phyloP scores from a whole-genome alignment of 1,140 invertebrate genomes.

The Stegodyphus mimosarum region DNA sequence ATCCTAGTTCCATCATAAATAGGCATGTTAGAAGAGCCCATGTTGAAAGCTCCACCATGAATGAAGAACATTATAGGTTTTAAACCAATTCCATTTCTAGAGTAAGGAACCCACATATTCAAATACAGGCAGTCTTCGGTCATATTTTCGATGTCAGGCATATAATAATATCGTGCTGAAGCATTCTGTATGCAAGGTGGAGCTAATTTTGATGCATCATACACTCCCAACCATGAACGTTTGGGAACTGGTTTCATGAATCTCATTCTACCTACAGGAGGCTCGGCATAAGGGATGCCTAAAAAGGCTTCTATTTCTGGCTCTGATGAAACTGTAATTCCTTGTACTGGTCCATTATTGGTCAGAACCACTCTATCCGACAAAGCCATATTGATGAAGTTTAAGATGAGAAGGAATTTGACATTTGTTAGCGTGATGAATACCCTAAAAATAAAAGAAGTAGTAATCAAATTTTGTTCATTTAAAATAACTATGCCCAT shows the following conservation, averaged over 20 bases:
- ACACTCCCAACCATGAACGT: not conserved
- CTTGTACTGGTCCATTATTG: not conserved
- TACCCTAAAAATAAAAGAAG: too few species aligned
- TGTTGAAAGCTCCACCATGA: constrained; percentile 40
- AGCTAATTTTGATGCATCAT: not conserved
- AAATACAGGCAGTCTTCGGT: not conserved
- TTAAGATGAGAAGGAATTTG: not conserved
- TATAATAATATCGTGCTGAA: not conserved
- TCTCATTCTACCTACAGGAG: not conserved
- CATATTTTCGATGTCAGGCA: not conserved
- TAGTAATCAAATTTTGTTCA: too few species aligned
- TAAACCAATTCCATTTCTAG: not conserved
- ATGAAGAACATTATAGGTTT: constrained; percentile 4
- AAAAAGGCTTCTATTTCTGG: not conserved
- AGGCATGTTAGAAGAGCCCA: constrained; percentile 56
- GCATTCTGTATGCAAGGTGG: not conserved
- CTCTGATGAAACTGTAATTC: not conserved
- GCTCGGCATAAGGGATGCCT: constrained; percentile 15
- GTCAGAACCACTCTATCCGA: not conserved
- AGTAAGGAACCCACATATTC: not conserved
- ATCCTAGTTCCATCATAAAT: constrained; percentile 7
- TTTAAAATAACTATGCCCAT: too few species aligned
- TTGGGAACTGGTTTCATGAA: constrained; percentile 10
- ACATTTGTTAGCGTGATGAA: too few species aligned
- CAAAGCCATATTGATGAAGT: not conserved